phyloP scores from a whole-genome alignment of 2,888 invertebrate species.

The Automeris io region DNA sequence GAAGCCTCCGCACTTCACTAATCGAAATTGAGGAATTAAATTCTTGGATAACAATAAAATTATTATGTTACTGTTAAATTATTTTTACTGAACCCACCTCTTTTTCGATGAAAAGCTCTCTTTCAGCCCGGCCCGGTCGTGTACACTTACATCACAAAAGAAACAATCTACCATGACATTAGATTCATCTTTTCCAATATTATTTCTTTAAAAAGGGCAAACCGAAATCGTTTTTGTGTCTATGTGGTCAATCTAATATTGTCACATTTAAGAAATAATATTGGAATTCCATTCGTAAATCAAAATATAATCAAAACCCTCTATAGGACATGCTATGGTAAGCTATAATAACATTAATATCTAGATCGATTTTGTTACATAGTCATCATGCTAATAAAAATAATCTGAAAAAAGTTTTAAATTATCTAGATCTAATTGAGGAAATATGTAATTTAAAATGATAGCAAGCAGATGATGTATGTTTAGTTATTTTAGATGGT shows the following conservation, averaged over 20 bases:
- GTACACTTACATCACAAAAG: constrained; percentile 70
- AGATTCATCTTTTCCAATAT: constrained; percentile 70
- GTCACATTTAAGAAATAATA: constrained; percentile 53
- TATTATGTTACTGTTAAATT: constrained; percentile 33
- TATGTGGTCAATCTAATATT: not conserved
- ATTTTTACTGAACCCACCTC: constrained; percentile 71
- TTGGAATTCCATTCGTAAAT: constrained; percentile 48
- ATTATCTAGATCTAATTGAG: constrained; percentile 49
- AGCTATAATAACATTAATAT: constrained; percentile 11
- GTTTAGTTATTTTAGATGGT: not conserved
- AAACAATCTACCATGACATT: constrained; percentile 77
- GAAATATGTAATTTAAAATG: constrained; percentile 25
- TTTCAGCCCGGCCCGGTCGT: constrained; percentile 63
- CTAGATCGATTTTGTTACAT: not conserved
- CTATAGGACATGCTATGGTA: constrained; percentile 16
- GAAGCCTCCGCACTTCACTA: constrained; percentile 64
- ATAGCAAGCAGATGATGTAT: constrained; percentile 1
- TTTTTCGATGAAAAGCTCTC: constrained; percentile 62
- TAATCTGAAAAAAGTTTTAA: constrained; percentile 15
- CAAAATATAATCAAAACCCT: constrained; percentile 20
- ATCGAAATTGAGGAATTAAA: constrained; percentile 67
- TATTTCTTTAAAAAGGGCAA: constrained; percentile 39
- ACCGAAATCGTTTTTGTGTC: not conserved
- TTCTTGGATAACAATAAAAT: constrained; percentile 25
- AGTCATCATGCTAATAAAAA: constrained; percentile 25